A percentile compares a stretch with the other conserved stretches of the same genome.
These are phyloP conservation scores for Chiridota heheva DNA, from an alignment of 35 echinoderm and acorn worm species.

Conservation along the genomic window DNA sequence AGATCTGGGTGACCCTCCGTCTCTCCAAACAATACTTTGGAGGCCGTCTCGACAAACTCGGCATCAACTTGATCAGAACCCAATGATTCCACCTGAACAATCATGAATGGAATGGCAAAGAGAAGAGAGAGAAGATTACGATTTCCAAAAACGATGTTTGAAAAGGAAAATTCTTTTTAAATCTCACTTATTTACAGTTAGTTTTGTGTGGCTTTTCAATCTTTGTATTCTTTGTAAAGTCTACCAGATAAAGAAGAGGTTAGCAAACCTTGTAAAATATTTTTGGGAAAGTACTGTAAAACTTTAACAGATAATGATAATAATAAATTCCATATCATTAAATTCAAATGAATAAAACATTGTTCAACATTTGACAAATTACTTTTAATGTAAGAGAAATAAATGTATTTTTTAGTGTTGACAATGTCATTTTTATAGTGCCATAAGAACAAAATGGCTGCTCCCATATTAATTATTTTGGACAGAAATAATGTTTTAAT, in stretches of 20 bases:
- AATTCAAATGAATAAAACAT: no score
- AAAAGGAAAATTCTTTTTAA: background rate
- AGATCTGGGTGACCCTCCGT: slow-evolving; percentile 81
- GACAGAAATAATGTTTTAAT: no score
- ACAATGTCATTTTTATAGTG: no score
- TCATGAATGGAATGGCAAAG: background rate
- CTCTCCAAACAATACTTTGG: slow-evolving; percentile 65
- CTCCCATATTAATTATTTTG: no score
- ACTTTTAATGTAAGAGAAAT: no score
- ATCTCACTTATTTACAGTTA: background rate
- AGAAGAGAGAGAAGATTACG: background rate
- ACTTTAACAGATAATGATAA: no score
- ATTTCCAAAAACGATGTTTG: background rate
- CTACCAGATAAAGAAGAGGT: background rate
- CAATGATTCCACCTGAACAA: slow-evolving; percentile 87
- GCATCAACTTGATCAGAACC: slow-evolving; percentile 68
- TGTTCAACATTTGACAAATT: no score
- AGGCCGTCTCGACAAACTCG: slow-evolving; percentile 68
- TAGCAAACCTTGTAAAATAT: background rate
- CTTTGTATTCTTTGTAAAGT: background rate
- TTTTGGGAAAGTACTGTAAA: no score
- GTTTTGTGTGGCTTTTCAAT: background rate
- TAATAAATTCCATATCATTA: no score
- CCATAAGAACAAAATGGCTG: no score
- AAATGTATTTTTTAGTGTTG: no score